phyloP scores from a whole-genome alignment of 2,113 vertebrate species.

The Ameiurus melas region DNA sequence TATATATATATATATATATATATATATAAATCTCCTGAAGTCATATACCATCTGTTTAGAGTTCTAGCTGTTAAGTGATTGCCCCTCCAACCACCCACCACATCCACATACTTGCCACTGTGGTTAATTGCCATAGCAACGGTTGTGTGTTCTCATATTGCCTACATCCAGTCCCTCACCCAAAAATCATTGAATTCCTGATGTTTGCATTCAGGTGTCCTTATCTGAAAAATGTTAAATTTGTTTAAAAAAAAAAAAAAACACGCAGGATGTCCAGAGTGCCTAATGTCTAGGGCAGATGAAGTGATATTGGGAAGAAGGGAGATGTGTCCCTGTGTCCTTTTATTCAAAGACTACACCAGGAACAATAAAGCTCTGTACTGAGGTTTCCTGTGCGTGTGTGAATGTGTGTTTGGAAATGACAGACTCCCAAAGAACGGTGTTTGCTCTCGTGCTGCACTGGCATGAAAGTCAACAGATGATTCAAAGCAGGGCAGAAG shows the following conservation, averaged over 20 bases:
- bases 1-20: no score
- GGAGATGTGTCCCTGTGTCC: neutral
- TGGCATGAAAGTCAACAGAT: slow-evolving; percentile 7
- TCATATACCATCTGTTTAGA: neutral
- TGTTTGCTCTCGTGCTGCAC: slow-evolving; percentile 1
- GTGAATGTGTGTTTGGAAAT: neutral
- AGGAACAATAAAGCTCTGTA: neutral
- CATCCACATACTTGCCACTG: neutral
- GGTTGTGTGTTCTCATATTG: neutral
- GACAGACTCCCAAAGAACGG: neutral
- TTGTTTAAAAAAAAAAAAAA: neutral
- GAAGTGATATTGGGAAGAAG: neutral
- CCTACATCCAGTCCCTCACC: neutral
- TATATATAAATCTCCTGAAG: no score
- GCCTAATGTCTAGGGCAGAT: neutral
- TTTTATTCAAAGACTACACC: neutral
- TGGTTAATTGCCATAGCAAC: slow-evolving; percentile 8
- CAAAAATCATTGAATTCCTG: neutral
- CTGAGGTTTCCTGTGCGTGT: neutral
- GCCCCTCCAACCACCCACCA: no score
- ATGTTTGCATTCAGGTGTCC: neutral
- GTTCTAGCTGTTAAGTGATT: neutral
- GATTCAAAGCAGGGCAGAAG: neutral
- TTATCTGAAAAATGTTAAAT: neutral
- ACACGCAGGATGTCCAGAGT: no score